phyloP scores from a whole-genome alignment of 2,797 vertebrate genomes.

The Tragopan temminckii region DNA sequence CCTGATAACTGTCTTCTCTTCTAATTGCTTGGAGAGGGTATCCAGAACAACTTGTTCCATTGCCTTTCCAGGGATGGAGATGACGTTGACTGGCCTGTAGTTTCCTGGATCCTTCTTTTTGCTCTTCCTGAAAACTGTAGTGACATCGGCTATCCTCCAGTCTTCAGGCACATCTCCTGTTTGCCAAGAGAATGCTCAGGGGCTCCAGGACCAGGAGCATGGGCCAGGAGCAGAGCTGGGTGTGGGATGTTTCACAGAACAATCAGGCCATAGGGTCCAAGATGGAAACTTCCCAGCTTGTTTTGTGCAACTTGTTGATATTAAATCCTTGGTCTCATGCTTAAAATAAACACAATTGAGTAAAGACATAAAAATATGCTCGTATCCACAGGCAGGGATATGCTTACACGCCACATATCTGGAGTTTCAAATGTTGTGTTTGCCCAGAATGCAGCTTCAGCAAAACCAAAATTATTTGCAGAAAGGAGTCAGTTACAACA shows the following conservation, averaged over 20 bases:
- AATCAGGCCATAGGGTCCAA: background rate
- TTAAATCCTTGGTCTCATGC: constrained; percentile 38
- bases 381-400: constrained; percentile 32
- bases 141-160: no score
- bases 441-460: constrained; percentile 59
- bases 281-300: constrained; percentile 35
- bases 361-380: constrained; percentile 39
- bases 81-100: no score
- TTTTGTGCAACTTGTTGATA: constrained; percentile 12
- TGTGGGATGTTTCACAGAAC: background rate
- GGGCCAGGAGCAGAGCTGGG: background rate
- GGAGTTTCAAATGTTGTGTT: constrained; percentile 24
- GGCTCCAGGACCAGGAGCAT: background rate
- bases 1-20: no score
- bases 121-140: no score
- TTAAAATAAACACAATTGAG: constrained; percentile 53
- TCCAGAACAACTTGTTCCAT: no score
- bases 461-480: constrained; percentile 73
- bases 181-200: background rate
- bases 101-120: no score
- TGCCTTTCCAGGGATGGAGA: no score
- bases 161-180: no score
- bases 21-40: no score
- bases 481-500: constrained; percentile 20
- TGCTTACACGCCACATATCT: constrained; percentile 24